These are phyloP conservation scores for Bradypodion ventrale DNA, from an alignment of 2,797 vertebrate genomes.

Conservation along the genomic window DNA sequence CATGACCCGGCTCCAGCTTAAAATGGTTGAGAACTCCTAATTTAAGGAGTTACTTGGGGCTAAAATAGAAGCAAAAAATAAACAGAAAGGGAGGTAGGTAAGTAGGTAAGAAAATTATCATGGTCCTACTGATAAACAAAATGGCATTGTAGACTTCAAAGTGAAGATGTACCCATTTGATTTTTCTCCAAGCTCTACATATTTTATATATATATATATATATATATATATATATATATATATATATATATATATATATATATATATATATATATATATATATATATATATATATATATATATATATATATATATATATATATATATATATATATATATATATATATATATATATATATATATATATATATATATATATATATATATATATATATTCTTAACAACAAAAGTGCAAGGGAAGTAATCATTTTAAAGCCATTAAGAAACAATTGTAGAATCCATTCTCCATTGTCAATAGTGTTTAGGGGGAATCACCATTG, in stretches of 20 bases:
- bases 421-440: conserved; percentile 38
- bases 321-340: too few relatives aligned
- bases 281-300: too few relatives aligned
- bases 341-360: too few relatives aligned
- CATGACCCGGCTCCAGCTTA: too few relatives aligned
- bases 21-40: too few relatives aligned
- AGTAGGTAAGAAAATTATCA: neutral
- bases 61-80: neutral
- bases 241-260: too few relatives aligned
- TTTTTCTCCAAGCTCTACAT: neutral
- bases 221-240: too few relatives aligned
- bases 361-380: too few relatives aligned
- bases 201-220: too few relatives aligned
- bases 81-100: neutral
- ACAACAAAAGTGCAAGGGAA: conserved; percentile 25
- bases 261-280: too few relatives aligned
- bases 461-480: conserved; percentile 12
- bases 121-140: neutral
- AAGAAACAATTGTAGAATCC: conserved; percentile 37
- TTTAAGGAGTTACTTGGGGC: neutral
- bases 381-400: too few relatives aligned
- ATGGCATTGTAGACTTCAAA: conserved; percentile 35
- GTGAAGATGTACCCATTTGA: neutral
- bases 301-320: too few relatives aligned
- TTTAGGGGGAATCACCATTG: neutral